A percentile compares a stretch with the other conserved stretches of the same genome.
Conservation (phyloP, 2,797 vertebrate genomes). For the Carcharodon carcharias region DNA sequence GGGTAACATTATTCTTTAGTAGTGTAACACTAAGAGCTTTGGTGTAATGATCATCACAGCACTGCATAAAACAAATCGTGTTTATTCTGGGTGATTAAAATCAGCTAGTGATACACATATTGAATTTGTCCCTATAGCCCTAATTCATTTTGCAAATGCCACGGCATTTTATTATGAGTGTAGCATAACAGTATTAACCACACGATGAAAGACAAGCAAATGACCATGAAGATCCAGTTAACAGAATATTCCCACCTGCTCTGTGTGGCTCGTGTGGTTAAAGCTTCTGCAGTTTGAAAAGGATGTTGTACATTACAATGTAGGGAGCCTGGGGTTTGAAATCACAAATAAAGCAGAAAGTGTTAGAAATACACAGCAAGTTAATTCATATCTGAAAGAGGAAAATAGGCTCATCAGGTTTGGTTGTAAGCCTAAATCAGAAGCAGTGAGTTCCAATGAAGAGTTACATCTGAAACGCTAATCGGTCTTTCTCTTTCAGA, state of each 20-base stretch:
- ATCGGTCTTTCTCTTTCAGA: not conserved
- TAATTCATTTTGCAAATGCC: not conserved
- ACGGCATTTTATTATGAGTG: not conserved
- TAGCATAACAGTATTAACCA: constrained; percentile 5
- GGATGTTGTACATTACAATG: not conserved
- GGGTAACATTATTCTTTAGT: not conserved
- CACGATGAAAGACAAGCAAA: not conserved
- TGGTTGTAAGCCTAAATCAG: not conserved
- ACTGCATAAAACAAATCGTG: not conserved
- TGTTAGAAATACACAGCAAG: not conserved
- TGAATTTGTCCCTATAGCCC: not conserved
- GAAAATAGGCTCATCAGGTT: not conserved
- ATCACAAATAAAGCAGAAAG: not conserved
- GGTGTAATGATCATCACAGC: not conserved
- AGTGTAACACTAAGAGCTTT: not conserved
- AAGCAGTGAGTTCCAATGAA: not conserved
- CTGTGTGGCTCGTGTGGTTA: not conserved
- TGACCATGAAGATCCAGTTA: not conserved
- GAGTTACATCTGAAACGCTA: not conserved
- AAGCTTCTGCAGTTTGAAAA: not conserved
- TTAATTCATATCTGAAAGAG: not conserved
- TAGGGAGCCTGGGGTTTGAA: not conserved
- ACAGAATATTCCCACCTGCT: not conserved
- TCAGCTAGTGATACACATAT: not conserved
- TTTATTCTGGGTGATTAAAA: not conserved